Evolutionary conservation across 2,113 vertebrate species (phyloP), one percentile per base, ranked within the genome.

Genomic region (Vulpes lagopus): DNA sequence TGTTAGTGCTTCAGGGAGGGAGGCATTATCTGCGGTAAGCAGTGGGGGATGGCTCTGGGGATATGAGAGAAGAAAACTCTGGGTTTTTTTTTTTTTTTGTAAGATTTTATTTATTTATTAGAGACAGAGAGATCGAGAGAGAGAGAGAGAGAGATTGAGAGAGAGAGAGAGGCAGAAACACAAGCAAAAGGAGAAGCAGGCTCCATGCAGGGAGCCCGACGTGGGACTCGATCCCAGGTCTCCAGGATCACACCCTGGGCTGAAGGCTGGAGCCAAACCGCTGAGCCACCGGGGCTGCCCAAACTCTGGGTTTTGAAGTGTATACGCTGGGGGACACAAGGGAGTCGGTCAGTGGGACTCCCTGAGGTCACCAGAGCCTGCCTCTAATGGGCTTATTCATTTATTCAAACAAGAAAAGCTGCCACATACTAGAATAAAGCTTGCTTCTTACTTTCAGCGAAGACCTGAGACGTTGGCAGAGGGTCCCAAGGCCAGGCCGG

Each of bases 1-100:
- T 59, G 27, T 11, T 65, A 1, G 53, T 19, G 51, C 76, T 67
- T 62, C 3, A 0, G 43, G n/a, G 32, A 82, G 55, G 55, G 43
- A 82, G 22, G 71, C 9, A 14, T 84, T 25, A 2, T 3, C 71
- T 3, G 0, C 12, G 9, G 43, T 22, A 23, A 87, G 74, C 51
- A 0, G 38, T 9, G 57, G 25, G 27, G 15, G 9, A 1, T 0
- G 8, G 59, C 25, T 0, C 10, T 67, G 32, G n/a, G 11, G 49
- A 23, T 4, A 15, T 1, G 11, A 57, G 89, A 49, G 51, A 22
- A 25, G n/a, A 86, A 49, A 25, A 49, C 64, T 49, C 43, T 71
- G 32, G 65, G 3, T 62, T 49, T 27, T 17, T 43, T 43, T 43
- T 43, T 43, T 43, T 43, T 43, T 43, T 43, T 43, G 6, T 8